Evolutionary conservation across 1,140 invertebrate species (phyloP).

Genomic region (Eumaeus atala): DNA sequence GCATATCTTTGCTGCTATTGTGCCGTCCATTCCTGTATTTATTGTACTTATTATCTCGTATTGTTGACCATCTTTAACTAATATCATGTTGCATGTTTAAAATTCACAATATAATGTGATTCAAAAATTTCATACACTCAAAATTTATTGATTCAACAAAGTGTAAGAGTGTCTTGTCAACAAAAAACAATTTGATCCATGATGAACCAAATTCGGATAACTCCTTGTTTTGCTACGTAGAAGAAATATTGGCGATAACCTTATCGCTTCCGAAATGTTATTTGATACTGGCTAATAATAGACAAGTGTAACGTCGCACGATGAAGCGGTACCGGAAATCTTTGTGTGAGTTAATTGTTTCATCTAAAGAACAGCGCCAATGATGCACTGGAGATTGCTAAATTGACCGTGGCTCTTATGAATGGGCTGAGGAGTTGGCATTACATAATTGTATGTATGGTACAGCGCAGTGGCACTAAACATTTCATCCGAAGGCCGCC

Average conservation of each 20-base stretch:
- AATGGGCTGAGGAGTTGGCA: constrained; percentile 57
- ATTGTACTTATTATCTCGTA: background rate
- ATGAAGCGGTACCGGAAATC: constrained; percentile 18
- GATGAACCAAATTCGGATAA: constrained; percentile 45
- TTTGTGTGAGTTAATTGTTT: constrained; percentile 28
- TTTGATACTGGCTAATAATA: constrained; percentile 24
- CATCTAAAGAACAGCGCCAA: constrained; percentile 27
- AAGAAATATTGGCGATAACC: constrained; percentile 56
- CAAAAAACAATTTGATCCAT: constrained; percentile 9
- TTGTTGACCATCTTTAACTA: constrained; percentile 8
- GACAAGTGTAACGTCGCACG: constrained; percentile 21
- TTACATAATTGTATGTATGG: constrained; percentile 56
- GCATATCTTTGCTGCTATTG: constrained; percentile 24
- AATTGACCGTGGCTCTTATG: constrained; percentile 52
- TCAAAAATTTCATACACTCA: too few species aligned
- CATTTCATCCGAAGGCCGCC: constrained; percentile 65
- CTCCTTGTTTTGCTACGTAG: constrained; percentile 58
- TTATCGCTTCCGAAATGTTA: constrained; percentile 40
- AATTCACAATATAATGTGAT: too few species aligned
- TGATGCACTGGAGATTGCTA: constrained; percentile 37
- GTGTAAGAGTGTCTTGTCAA: background rate
- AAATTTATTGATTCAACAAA: too few species aligned
- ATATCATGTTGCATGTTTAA: constrained; percentile 2
- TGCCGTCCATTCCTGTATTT: background rate
- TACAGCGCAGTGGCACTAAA: constrained; percentile 43